Evolutionary conservation across 2,888 invertebrate species (phyloP).

Genomic region (Amphimallon solstitiale): DNA sequence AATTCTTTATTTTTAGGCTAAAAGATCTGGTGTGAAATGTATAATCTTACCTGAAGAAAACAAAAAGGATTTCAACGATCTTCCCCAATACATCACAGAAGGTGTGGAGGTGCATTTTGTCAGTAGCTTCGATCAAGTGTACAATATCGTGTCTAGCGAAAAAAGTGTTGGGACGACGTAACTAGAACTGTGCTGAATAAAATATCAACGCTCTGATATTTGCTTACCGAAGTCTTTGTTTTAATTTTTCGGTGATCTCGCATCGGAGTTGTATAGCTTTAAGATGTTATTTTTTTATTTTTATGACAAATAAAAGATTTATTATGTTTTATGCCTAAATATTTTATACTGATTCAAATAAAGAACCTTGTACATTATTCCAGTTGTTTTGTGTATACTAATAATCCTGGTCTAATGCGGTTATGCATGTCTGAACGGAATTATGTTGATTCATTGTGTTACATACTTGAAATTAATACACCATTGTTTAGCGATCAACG

Average conservation of each 20-base stretch:
- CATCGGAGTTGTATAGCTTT: not conserved
- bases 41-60: conserved; percentile 97
- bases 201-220: conserved; percentile 4
- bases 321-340: too few species aligned
- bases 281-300: too few species aligned
- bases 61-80: conserved; percentile 94
- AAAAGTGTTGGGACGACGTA: not conserved
- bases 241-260: conserved; percentile 5
- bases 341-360: too few species aligned
- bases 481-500: too few species aligned
- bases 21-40: conserved; percentile 89
- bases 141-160: conserved; percentile 80
- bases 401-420: too few species aligned
- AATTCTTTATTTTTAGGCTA: conserved; percentile 74
- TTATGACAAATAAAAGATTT: too few species aligned
- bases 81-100: conserved; percentile 90
- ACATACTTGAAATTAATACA: too few species aligned
- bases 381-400: too few species aligned
- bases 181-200: not conserved
- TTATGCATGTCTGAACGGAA: too few species aligned
- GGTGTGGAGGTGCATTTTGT: conserved; percentile 96
- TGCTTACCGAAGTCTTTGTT: not conserved
- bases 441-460: too few species aligned
- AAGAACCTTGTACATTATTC: too few species aligned
- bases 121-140: conserved; percentile 84